These are phyloP conservation scores for Oligia strigilis DNA, from an alignment of 2,888 invertebrate genomes.

Conservation along the genomic window DNA sequence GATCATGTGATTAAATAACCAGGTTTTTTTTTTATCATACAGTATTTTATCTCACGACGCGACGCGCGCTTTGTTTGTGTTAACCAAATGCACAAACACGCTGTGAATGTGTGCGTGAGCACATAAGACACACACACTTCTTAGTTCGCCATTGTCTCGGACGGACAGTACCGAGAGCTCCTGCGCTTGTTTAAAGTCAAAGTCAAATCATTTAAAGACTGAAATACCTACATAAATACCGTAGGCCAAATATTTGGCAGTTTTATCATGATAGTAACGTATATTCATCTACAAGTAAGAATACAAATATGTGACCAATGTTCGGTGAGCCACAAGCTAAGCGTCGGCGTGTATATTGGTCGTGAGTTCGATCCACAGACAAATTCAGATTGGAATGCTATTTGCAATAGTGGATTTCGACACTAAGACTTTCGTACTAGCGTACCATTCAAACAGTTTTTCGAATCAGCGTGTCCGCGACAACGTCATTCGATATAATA, in stretches of 20 bases:
- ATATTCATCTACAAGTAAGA: background rate
- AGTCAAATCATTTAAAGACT: no score
- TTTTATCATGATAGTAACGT: background rate
- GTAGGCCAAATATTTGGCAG: background rate
- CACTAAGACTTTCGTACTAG: no score
- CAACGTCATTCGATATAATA: no score
- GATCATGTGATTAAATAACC: background rate
- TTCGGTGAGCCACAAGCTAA: background rate
- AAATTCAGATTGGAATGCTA: no score
- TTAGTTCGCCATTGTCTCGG: background rate
- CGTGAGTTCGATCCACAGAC: no score
- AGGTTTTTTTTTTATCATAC: background rate
- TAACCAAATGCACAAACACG: background rate
- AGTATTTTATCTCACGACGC: background rate
- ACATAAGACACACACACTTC: background rate
- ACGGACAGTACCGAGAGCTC: background rate
- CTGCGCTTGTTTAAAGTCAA: background rate
- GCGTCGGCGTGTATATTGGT: background rate
- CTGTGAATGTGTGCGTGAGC: background rate
- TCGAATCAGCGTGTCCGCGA: no score
- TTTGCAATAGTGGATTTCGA: no score
- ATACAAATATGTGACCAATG: background rate
- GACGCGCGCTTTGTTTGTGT: background rate
- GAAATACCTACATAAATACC: background rate
- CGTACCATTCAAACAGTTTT: no score